A percentile compares a stretch with the other conserved stretches of the same genome.
Evolutionary conservation across 2,797 vertebrate genomes (phyloP).

Genomic region (Poecilia picta): DNA sequence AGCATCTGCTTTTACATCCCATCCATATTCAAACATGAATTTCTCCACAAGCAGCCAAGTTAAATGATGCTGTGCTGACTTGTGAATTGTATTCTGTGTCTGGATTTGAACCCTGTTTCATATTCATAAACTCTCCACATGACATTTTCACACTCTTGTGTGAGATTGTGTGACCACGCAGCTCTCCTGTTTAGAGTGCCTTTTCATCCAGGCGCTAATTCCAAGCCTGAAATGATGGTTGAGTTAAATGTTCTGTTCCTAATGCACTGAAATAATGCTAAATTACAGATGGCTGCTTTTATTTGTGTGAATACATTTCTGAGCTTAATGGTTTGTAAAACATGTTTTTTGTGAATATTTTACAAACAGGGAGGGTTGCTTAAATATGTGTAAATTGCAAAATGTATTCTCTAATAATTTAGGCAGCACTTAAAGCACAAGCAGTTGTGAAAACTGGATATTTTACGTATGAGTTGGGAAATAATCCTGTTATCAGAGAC

Average conservation of each 20-base stretch:
- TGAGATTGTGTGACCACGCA: constrained; percentile 66
- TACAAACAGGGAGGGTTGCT: constrained; percentile 68
- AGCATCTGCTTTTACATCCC: constrained; percentile 36
- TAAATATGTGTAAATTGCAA: constrained; percentile 64
- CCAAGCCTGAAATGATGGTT: constrained; percentile 70
- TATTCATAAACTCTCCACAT: constrained; percentile 71
- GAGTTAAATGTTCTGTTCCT: constrained; percentile 81
- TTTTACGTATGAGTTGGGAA: constrained; percentile 39
- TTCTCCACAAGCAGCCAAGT: constrained; percentile 37
- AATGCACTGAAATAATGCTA: constrained; percentile 79
- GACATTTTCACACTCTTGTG: constrained; percentile 67
- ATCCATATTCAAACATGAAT: constrained; percentile 55
- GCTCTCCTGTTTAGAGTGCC: constrained; percentile 71
- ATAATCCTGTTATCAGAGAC: constrained; percentile 56
- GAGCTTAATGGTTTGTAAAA: constrained; percentile 80
- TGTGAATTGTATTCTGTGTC: constrained; percentile 33
- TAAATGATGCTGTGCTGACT: constrained; percentile 46
- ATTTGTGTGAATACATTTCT: constrained; percentile 78
- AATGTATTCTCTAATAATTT: constrained; percentile 66
- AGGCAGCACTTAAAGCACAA: constrained; percentile 55
- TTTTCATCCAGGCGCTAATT: constrained; percentile 75
- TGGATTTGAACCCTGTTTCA: constrained; percentile 64
- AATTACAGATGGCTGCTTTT: constrained; percentile 79
- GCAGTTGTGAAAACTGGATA: constrained; percentile 19
- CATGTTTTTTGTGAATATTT: constrained; percentile 68